Conservation (phyloP, 2,113 vertebrate species). For the Hypanus sabinus region DNA sequence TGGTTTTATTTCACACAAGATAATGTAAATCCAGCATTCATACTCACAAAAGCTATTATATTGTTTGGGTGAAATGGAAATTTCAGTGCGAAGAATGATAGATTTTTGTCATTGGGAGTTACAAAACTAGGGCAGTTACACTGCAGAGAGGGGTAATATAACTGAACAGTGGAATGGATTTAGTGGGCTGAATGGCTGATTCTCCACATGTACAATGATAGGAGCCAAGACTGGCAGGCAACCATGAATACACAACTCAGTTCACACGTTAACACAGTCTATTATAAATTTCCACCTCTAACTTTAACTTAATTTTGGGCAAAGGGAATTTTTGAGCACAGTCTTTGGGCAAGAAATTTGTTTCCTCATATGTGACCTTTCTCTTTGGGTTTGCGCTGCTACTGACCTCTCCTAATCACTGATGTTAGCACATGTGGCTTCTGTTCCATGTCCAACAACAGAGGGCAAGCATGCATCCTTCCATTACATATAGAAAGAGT, state of each 20-base stretch:
- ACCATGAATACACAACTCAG: not conserved
- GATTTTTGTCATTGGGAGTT: not conserved
- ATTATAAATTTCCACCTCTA: not conserved
- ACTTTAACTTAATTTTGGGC: no score
- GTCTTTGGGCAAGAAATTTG: not conserved
- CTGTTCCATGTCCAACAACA: not conserved
- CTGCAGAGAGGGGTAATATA: not conserved
- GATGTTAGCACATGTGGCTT: not conserved
- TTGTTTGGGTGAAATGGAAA: not conserved
- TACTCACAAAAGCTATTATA: not conserved
- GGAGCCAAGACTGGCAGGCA: not conserved
- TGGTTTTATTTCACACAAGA: not conserved
- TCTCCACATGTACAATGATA: not conserved
- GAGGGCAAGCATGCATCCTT: not conserved
- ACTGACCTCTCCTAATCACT: not conserved
- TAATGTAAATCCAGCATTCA: not conserved
- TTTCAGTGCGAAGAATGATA: not conserved
- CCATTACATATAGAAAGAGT: not conserved
- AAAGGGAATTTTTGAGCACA: no score
- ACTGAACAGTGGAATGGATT: not conserved
- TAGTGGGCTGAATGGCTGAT: not conserved
- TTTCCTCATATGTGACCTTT: no score
- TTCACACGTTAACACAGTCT: not conserved
- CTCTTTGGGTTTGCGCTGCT: not conserved
- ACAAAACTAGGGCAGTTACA: not conserved